Evolutionary conservation across 2,113 vertebrate genomes (phyloP).

Genomic region (Brachyhypopomus gauderio): DNA sequence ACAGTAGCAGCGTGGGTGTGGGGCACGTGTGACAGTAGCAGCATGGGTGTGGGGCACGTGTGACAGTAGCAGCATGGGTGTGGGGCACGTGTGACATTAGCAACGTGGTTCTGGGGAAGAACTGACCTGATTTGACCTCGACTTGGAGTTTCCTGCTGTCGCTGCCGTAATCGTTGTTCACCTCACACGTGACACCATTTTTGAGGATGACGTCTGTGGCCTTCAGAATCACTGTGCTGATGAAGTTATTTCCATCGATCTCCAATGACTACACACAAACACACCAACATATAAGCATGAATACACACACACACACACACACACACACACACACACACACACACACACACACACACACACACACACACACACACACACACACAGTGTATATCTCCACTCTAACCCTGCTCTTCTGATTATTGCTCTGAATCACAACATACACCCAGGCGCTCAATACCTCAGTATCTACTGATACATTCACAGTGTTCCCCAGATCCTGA

Average conservation of each 20-base stretch:
- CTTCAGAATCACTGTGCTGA: slow-evolving; percentile 74
- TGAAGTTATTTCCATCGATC: slow-evolving; percentile 68
- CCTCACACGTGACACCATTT: slow-evolving; percentile 75
- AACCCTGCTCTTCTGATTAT: no score
- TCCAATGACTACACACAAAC: slow-evolving; percentile 60
- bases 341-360: slow-evolving; percentile 3
- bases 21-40: no score
- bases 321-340: slow-evolving; percentile 15
- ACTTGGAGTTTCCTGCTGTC: slow-evolving; percentile 64
- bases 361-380: no score
- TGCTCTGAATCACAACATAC: no score
- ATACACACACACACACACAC: slow-evolving; percentile 52
- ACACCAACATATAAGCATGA: slow-evolving; percentile 21
- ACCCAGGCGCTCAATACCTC: no score
- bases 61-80: no score
- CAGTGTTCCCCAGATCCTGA: no score
- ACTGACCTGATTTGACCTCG: slow-evolving; percentile 58
- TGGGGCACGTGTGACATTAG: no score
- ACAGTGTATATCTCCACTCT: no score
- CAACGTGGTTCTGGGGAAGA: background rate
- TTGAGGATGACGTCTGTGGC: slow-evolving; percentile 71
- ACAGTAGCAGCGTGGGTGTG: no score
- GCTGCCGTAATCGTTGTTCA: slow-evolving; percentile 70
- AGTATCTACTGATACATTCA: no score
- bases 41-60: no score